Percentiles rank a stretch among this genome's conserved stretches.
Evolutionary conservation across 2,797 vertebrate species (phyloP).

Genomic region (Hemitrygon akajei): DNA sequence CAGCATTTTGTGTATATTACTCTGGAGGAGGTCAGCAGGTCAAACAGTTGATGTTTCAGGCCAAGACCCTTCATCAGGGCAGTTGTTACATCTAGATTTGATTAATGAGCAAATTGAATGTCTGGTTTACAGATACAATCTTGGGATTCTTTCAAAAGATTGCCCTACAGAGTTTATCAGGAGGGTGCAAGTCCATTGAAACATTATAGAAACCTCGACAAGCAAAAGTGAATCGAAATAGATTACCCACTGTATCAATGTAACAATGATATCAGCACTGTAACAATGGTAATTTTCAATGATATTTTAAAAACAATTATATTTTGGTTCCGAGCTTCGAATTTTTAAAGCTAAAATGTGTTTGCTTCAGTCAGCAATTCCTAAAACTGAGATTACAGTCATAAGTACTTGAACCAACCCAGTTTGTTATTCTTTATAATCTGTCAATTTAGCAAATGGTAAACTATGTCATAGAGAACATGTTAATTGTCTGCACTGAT

Average conservation of each 20-base stretch:
- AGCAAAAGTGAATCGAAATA: not conserved
- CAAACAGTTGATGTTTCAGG: too few relatives aligned
- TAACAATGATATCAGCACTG: not conserved
- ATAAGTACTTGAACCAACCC: not conserved
- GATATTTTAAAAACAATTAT: not conserved
- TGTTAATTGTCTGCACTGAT: not conserved
- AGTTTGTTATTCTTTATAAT: not conserved
- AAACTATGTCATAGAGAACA: too few relatives aligned
- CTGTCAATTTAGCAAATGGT: not conserved
- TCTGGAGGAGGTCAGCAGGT: too few relatives aligned
- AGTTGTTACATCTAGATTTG: too few relatives aligned
- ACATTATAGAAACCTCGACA: not conserved
- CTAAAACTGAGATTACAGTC: not conserved
- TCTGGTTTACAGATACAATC: too few relatives aligned
- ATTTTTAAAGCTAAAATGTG: not conserved
- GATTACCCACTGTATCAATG: too few relatives aligned
- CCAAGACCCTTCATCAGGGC: too few relatives aligned
- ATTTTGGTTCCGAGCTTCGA: not conserved
- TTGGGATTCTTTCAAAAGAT: not conserved
- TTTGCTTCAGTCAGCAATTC: not conserved
- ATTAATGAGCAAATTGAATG: too few relatives aligned
- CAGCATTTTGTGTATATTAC: too few relatives aligned
- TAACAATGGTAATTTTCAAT: not conserved
- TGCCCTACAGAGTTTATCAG: not conserved
- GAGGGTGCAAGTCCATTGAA: not conserved